phyloP scores from a whole-genome alignment of 2,797 vertebrate species.

The Zonotrichia albicollis region DNA sequence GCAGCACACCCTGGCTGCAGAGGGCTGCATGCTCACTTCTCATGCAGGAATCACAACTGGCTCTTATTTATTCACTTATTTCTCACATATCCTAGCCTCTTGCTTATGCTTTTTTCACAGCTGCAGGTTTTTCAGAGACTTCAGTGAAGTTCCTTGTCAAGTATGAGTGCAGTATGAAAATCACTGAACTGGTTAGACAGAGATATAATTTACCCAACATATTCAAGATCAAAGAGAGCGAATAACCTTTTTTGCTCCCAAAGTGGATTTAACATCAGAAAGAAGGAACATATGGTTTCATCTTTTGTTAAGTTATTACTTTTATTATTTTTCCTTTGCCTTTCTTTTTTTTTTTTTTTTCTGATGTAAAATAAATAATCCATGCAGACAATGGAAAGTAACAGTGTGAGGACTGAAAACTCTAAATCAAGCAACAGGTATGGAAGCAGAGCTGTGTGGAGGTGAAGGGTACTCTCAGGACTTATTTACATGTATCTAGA shows the following conservation, averaged over 20 bases:
- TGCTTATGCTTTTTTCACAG: background rate
- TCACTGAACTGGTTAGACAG: background rate
- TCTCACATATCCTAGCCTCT: background rate
- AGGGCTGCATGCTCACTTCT: background rate
- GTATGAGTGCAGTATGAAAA: background rate
- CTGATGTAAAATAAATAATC: background rate
- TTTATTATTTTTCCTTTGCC: background rate
- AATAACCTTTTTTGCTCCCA: background rate
- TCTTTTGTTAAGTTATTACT: background rate
- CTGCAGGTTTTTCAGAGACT: background rate
- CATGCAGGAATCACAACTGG: background rate
- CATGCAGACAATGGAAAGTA: background rate
- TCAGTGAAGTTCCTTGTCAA: background rate
- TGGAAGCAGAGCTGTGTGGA: background rate
- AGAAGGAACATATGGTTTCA: background rate
- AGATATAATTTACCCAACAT: background rate
- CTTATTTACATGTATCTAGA: background rate
- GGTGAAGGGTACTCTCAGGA: background rate
- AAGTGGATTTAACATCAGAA: background rate
- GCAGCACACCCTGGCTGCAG: background rate
- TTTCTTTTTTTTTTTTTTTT: background rate
- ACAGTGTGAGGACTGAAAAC: background rate
- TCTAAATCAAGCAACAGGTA: background rate
- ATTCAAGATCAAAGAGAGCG: background rate
- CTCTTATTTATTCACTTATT: background rate